Percentiles rank a stretch among this genome's conserved stretches.
These are phyloP conservation scores for Intellagama lesueurii DNA, from an alignment of 2,797 vertebrate genomes.

Conservation along the genomic window DNA sequence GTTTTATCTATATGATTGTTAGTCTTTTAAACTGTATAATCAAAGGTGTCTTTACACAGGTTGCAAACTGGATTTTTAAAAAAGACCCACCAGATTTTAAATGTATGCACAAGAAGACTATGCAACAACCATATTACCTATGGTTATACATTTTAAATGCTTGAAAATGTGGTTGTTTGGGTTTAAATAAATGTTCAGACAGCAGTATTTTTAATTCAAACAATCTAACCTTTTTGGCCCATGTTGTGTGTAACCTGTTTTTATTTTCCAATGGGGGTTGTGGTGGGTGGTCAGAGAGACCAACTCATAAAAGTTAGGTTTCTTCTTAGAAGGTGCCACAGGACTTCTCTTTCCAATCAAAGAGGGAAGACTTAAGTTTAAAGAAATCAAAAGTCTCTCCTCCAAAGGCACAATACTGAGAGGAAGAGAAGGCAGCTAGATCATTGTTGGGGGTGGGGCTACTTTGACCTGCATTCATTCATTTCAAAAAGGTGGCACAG, in stretches of 20 bases:
- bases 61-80: not conserved
- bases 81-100: not conserved
- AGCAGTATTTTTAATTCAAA: not conserved
- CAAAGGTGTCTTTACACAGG: not conserved
- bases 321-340: not conserved
- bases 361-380: not conserved
- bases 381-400: constrained; percentile 4
- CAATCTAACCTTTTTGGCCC: not conserved
- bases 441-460: not conserved
- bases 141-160: not conserved
- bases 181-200: not conserved
- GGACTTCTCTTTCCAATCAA: constrained; percentile 13
- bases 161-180: not conserved
- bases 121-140: not conserved
- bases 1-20: constrained; percentile 10
- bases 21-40: not conserved
- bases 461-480: not conserved
- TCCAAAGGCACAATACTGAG: constrained; percentile 56
- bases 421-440: constrained; percentile 42
- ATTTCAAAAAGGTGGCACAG: not conserved
- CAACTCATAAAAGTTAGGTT: constrained; percentile 2
- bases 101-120: not conserved
- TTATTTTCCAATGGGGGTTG: not conserved
- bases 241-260: not conserved
- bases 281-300: not conserved